These are phyloP conservation scores for Cryptoblepharus egeriae DNA, from an alignment of 2,797 vertebrate genomes.

Conservation along the genomic window DNA sequence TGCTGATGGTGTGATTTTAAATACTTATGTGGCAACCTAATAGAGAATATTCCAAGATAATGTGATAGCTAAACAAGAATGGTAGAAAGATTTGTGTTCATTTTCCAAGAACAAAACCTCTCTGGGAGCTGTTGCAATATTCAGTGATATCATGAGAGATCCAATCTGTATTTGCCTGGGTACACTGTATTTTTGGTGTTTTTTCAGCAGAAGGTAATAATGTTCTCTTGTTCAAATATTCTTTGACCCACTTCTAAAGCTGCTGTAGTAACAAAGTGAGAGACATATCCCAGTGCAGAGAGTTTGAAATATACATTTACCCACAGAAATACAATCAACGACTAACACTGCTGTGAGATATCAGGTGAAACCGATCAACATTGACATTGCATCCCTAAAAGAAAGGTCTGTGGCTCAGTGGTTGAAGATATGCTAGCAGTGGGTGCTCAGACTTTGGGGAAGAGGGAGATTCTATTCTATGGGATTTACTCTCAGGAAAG, in stretches of 20 bases:
- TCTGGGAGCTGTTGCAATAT: neutral
- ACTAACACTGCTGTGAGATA: too few species aligned
- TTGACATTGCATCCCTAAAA: too few species aligned
- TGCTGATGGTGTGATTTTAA: neutral
- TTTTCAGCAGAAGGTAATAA: neutral
- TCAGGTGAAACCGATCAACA: too few species aligned
- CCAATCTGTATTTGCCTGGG: neutral
- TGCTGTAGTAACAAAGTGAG: fast-evolving
- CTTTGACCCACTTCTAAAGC: too few species aligned
- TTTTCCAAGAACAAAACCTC: neutral
- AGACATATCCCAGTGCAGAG: neutral
- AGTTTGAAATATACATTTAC: neutral
- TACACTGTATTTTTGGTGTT: neutral
- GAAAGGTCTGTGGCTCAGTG: too few species aligned
- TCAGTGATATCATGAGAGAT: neutral
- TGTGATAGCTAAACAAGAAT: fast-evolving
- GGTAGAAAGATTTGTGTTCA: neutral
- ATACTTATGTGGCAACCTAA: neutral
- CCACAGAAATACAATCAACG: neutral
- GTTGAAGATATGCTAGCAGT: too few species aligned
- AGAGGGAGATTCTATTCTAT: too few species aligned
- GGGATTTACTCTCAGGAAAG: too few species aligned
- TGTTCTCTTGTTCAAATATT: fast-evolving
- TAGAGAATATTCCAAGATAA: neutral
- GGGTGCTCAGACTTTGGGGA: too few species aligned